These are phyloP conservation scores for Aulostomus chinensis DNA, from an alignment of 2,797 vertebrate genomes.

Conservation along the genomic window DNA sequence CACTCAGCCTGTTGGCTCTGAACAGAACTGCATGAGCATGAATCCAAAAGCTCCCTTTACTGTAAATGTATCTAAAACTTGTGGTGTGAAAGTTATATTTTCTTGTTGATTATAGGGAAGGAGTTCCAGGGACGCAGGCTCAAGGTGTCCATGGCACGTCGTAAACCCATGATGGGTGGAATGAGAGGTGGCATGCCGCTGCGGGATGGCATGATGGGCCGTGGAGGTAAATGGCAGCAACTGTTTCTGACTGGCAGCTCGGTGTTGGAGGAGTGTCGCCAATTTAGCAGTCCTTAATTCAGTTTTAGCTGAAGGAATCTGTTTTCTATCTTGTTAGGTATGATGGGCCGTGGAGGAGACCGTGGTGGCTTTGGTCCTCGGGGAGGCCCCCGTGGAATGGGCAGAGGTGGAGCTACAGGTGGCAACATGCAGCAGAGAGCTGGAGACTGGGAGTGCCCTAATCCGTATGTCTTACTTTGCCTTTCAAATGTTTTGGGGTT, in stretches of 20 bases:
- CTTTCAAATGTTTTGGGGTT: rapidly evolving
- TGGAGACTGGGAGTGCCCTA: conserved; percentile 98
- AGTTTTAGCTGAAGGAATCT: no score
- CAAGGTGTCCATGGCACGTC: conserved; percentile 92
- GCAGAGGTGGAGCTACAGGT: conserved; percentile 87
- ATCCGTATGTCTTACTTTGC: conserved; percentile 85
- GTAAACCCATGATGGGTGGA: conserved; percentile 92
- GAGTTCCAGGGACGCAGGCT: conserved; percentile 94
- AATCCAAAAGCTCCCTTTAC: background rate
- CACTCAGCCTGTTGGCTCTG: no score
- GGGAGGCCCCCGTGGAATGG: conserved; percentile 89
- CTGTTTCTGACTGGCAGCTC: no score
- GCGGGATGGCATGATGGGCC: conserved; percentile 90
- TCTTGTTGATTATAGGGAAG: conserved; percentile 82
- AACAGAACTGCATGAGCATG: background rate
- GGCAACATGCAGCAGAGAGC: conserved; percentile 96
- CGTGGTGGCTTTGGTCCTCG: conserved; percentile 89
- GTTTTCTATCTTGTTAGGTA: conserved; percentile 77
- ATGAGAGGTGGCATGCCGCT: conserved; percentile 92
- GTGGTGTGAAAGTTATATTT: background rate
- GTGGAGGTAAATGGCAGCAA: conserved; percentile 83
- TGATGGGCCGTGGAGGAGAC: conserved; percentile 96
- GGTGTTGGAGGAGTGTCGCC: no score
- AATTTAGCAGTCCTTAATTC: no score
- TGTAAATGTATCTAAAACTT: background rate